Base-by-base conservation (phyloP, 1,140 invertebrate species). In the Macrobrachium nipponense region DNA sequence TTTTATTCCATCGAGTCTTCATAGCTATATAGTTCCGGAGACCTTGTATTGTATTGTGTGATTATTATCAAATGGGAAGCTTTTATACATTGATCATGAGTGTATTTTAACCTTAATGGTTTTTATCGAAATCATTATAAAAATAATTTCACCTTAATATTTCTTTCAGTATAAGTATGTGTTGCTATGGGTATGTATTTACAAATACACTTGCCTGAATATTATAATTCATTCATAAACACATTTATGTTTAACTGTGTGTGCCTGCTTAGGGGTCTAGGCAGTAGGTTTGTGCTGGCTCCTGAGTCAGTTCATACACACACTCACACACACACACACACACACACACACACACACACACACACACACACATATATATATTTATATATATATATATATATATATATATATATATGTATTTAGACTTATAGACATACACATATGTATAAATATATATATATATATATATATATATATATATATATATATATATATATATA, bases 401-500 rank as follows among this genome's bases (percentile, higher is more conserved):
- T 68, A 68, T 18, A 20, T 20, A 68, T 68, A 20, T 36, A 68
- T n/a, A 20, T 68, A 68, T 68, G 23, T 68, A 20, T 36, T n/a
- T n/a, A n/a, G n/a, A n/a, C n/a, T n/a, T 17, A 66, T 23, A 66
- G 0, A 66, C 2, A 66, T 17, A 66, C 62, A 15, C 15, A 66
- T 66, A 15, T 66, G 17, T 66, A 66, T 66, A 23, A 11, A 66
- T 12, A 66, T 66, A 66, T 66, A 66, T 66, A 66, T 66, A 66
- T 66, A 66, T 66, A 66, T 66, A 66, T 66, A 66, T 66, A 66
- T 66, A 66, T 66, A 66, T 66, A 66, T 66, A 66, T 66, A 66
- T 66, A 66, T 66, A 66, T 66, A 66, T 66, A 66, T 66, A 66
- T 66, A 66, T 66, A 15, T 66, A 15, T 66, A 15, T 17, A 15